Conservation (phyloP, 2,888 invertebrate genomes). For the Clitarchus hookeri region DNA sequence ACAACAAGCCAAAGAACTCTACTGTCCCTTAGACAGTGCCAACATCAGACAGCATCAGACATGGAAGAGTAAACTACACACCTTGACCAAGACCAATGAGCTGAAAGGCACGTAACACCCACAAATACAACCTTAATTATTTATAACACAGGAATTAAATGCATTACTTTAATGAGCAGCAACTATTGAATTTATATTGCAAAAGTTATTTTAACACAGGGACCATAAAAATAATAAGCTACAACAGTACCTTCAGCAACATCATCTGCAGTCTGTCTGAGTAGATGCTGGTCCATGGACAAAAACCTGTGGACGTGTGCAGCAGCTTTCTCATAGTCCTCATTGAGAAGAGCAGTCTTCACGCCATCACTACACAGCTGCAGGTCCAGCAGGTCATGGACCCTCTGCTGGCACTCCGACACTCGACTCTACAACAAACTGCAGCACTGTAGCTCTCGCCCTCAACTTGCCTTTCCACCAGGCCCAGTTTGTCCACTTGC, state of each 20-base stretch:
- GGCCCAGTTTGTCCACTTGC: too few species aligned
- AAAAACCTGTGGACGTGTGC: slow-evolving; percentile 93
- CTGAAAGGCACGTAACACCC: too few species aligned
- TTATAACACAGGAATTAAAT: too few species aligned
- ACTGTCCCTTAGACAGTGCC: too few species aligned
- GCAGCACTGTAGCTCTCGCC: too few species aligned
- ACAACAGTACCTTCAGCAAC: slow-evolving; percentile 61
- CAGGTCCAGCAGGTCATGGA: slow-evolving; percentile 92
- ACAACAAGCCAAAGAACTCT: too few species aligned
- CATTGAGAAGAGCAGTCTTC: slow-evolving; percentile 87
- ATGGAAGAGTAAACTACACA: too few species aligned
- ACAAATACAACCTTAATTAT: too few species aligned
- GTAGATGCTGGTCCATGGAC: slow-evolving; percentile 84
- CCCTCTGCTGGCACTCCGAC: slow-evolving; percentile 90
- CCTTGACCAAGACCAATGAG: too few species aligned
- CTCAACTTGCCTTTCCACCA: too few species aligned
- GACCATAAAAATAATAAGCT: background rate
- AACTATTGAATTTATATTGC: background rate
- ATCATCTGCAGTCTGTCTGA: slow-evolving; percentile 77
- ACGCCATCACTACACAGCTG: slow-evolving; percentile 98
- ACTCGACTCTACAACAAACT: slow-evolving; percentile 71
- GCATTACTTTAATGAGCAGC: too few species aligned
- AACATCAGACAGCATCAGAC: too few species aligned
- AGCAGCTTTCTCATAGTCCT: slow-evolving; percentile 97
- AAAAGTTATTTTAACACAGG: slow-evolving; percentile 26